Conservation (phyloP, 2,888 invertebrate species). For the Ferdinandea cuprea region DNA sequence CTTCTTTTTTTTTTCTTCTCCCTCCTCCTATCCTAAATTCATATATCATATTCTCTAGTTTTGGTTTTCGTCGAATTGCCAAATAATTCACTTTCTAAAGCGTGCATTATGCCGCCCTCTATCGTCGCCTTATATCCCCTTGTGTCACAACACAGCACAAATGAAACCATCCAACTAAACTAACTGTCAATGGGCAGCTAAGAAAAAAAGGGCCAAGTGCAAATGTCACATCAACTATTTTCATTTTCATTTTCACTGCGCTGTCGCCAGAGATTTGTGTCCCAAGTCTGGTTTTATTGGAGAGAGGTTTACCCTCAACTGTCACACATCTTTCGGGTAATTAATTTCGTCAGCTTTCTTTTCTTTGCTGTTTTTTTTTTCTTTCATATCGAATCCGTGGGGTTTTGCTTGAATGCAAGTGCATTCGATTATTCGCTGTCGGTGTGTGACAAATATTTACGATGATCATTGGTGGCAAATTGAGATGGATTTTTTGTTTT, state of each 20-base stretch:
- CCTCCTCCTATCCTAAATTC: too few species aligned
- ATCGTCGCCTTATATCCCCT: conserved; percentile 3
- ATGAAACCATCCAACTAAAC: neutral
- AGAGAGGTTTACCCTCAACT: conserved; percentile 8
- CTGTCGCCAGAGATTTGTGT: conserved; percentile 54
- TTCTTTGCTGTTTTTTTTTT: conserved; percentile 36
- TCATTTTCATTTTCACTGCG: conserved; percentile 46
- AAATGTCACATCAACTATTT: conserved; percentile 60
- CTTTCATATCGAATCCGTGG: conserved; percentile 1
- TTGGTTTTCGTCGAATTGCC: conserved; percentile 44
- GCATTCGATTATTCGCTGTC: conserved; percentile 46
- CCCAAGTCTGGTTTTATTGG: conserved; percentile 6
- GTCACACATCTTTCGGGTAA: conserved; percentile 61
- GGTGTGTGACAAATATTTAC: conserved; percentile 63
- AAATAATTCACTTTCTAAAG: conserved; percentile 65
- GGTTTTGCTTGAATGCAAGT: conserved; percentile 44
- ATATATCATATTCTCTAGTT: conserved; percentile 48
- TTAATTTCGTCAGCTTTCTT: conserved; percentile 71
- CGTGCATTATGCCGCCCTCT: conserved; percentile 53
- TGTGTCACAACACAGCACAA: too few species aligned
- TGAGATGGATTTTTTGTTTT: conserved; percentile 45
- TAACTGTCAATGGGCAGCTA: conserved; percentile 12
- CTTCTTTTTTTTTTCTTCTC: too few species aligned
- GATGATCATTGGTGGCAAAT: conserved; percentile 54
- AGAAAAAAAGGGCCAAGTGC: conserved; percentile 66